Evolutionary conservation across 2,888 invertebrate genomes (phyloP).

Genomic region (Troilus luridus): DNA sequence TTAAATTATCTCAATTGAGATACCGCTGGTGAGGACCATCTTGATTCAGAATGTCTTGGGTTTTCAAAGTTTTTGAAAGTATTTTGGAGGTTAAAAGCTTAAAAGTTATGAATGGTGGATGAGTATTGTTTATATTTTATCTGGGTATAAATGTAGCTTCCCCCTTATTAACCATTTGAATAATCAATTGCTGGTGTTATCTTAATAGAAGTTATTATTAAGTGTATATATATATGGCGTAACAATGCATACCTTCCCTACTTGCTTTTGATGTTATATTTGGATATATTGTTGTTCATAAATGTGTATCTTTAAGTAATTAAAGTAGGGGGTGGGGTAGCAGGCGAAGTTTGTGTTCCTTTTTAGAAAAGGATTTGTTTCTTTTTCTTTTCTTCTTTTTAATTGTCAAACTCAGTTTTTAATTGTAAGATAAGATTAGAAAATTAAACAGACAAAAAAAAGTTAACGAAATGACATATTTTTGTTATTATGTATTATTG

Average conservation of each 20-base stretch:
- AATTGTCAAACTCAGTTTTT: not conserved
- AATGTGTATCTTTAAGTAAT: conserved; percentile 42
- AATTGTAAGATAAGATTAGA: not conserved
- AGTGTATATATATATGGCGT: not conserved
- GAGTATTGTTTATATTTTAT: conserved; percentile 31
- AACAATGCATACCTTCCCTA: conserved; percentile 1
- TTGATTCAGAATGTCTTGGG: conserved; percentile 23
- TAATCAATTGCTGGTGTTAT: not conserved
- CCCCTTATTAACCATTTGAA: not conserved
- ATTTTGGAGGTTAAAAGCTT: conserved; percentile 42
- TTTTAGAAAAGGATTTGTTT: not conserved
- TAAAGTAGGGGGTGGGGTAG: conserved; percentile 45
- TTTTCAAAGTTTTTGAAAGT: conserved; percentile 31
- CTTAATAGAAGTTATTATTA: conserved; percentile 12
- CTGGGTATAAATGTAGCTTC: not conserved
- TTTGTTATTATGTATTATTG: not conserved
- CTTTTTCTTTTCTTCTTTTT: conserved; percentile 31
- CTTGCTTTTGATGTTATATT: conserved; percentile 45
- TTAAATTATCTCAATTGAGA: conserved; percentile 17
- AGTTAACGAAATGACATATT: not conserved
- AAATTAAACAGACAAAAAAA: not conserved
- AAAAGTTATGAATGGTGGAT: conserved; percentile 39
- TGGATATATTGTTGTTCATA: conserved; percentile 27
- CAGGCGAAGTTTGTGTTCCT: conserved; percentile 30
- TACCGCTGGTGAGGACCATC: conserved; percentile 55